These are phyloP conservation scores for Bombus polaris DNA, from an alignment of 1,140 invertebrate genomes.

Conservation along the genomic window DNA sequence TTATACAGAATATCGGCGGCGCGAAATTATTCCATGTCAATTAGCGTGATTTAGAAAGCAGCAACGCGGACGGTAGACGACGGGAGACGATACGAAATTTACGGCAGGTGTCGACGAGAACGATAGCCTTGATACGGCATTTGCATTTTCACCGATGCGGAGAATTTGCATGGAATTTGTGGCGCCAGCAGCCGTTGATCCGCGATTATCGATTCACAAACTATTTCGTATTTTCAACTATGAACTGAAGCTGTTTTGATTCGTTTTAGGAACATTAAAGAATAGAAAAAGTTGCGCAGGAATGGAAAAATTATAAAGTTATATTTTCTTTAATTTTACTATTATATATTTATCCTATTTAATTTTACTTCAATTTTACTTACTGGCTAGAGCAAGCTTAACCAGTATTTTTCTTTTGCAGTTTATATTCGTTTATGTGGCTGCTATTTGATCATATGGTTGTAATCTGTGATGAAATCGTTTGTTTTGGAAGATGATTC, in stretches of 20 bases:
- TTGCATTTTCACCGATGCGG: conserved; percentile 37
- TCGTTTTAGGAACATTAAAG: neutral
- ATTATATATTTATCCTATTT: too few relatives aligned
- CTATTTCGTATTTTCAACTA: neutral
- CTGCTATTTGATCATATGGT: too few relatives aligned
- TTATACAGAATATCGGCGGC: conserved; percentile 17
- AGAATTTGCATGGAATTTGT: conserved; percentile 33
- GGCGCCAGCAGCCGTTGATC: neutral
- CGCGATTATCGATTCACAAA: conserved; percentile 1
- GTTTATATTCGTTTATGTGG: too few relatives aligned
- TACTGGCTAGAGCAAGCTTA: too few relatives aligned
- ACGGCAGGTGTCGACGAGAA: conserved; percentile 46
- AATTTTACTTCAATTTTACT: too few relatives aligned
- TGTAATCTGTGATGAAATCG: neutral
- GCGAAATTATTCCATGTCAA: conserved; percentile 59
- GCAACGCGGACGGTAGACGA: conserved; percentile 44
- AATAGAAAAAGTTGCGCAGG: neutral
- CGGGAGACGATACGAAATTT: conserved; percentile 54
- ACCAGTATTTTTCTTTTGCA: too few relatives aligned
- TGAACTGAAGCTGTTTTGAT: too few relatives aligned
- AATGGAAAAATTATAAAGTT: neutral
- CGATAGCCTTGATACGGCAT: conserved; percentile 54
- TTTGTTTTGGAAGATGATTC: neutral
- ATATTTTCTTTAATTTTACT: too few relatives aligned
- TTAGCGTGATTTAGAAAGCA: conserved; percentile 67